phyloP scores from a whole-genome alignment of 1,140 invertebrate species.

The Wiebesia pumilae region DNA sequence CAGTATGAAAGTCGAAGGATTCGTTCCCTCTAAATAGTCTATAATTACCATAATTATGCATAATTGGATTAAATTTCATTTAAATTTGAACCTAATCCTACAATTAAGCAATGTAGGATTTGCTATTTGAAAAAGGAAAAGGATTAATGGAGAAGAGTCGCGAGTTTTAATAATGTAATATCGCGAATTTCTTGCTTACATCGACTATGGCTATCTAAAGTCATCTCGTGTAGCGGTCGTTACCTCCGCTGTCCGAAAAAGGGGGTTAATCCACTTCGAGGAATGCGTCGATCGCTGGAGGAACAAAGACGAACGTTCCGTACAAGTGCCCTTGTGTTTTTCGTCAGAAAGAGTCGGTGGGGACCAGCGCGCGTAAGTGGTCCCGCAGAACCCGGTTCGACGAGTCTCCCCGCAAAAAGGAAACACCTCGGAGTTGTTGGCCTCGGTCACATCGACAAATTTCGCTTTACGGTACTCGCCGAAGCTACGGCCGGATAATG shows the following conservation, averaged over 20 bases:
- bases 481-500: not conserved
- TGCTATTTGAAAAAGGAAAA: no score
- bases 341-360: not conserved
- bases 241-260: not conserved
- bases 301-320: no score
- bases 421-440: no score
- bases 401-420: not conserved
- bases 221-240: no score
- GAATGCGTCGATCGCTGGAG: not conserved
- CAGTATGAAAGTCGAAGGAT: not conserved
- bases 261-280: not conserved
- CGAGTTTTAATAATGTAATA: no score
- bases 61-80: not conserved
- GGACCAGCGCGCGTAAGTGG: not conserved
- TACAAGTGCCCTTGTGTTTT: not conserved
- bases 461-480: not conserved
- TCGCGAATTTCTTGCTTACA: no score
- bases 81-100: not conserved
- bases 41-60: constrained; percentile 25
- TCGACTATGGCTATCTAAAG: no score
- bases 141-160: no score
- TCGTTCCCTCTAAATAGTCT: not conserved
- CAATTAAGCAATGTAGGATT: not conserved
- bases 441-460: not conserved
- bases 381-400: constrained; percentile 16